Percentiles rank a stretch among this genome's conserved stretches.
Evolutionary conservation across 2,113 vertebrate species (phyloP).

Genomic region (Charadrius vociferus): DNA sequence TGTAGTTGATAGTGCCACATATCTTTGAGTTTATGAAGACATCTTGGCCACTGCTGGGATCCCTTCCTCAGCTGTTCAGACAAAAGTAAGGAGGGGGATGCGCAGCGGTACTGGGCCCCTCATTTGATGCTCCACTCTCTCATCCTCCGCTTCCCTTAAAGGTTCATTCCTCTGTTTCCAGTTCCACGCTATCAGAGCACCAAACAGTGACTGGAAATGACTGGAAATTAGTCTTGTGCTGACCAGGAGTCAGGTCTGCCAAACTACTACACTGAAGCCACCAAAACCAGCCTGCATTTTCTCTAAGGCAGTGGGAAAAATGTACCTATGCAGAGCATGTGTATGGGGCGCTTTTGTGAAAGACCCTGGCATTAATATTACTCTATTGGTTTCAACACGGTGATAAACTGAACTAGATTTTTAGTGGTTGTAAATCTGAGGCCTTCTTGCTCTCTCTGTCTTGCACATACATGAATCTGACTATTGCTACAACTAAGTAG

Average conservation of each 20-base stretch:
- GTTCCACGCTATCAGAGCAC: neutral
- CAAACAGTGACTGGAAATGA: neutral
- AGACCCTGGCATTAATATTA: neutral
- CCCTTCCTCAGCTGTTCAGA: neutral
- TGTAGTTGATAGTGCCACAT: neutral
- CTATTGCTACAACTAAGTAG: neutral
- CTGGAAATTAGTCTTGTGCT: neutral
- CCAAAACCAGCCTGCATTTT: neutral
- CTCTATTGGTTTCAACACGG: neutral
- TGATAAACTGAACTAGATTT: neutral
- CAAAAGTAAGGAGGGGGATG: neutral
- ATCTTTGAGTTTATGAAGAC: neutral
- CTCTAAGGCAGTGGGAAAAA: neutral
- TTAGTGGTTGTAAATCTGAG: neutral
- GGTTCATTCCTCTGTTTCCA: neutral
- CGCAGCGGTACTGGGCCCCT: rapidly evolving
- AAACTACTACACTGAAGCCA: neutral
- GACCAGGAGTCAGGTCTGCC: neutral
- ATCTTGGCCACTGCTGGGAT: neutral
- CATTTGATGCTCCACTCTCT: neutral
- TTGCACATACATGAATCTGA: neutral
- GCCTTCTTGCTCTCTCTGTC: neutral
- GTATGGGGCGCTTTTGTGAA: rapidly evolving
- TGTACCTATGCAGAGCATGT: neutral
- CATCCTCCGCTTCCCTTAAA: neutral